Conservation (phyloP, 2,888 invertebrate genomes). For the Gymnocheta viridis region DNA sequence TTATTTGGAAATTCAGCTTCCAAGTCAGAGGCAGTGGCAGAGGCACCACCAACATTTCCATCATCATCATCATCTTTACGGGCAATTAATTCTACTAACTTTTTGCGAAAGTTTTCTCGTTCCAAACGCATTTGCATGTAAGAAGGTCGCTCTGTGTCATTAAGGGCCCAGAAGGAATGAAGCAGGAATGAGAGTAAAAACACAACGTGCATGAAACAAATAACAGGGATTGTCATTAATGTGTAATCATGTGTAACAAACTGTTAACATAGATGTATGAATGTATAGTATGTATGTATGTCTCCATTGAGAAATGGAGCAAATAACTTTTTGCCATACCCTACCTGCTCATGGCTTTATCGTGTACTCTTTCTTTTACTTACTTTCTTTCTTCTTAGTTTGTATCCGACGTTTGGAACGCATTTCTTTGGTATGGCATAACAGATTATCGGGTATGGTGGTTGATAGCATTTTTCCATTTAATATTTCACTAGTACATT, state of each 20-base stretch:
- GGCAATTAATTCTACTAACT: constrained; percentile 89
- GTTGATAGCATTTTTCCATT: constrained; percentile 82
- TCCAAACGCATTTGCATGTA: constrained; percentile 88
- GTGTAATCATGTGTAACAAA: constrained; percentile 64
- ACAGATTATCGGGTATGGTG: constrained; percentile 85
- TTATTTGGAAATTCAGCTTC: constrained; percentile 83
- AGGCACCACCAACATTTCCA: constrained; percentile 64
- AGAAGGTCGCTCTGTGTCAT: constrained; percentile 84
- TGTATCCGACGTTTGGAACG: constrained; percentile 78
- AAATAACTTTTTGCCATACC: not conserved
- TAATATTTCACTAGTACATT: constrained; percentile 77
- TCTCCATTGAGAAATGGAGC: constrained; percentile 1
- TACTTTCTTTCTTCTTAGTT: constrained; percentile 75
- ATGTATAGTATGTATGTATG: not conserved
- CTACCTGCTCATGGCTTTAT: too few species aligned
- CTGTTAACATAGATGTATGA: not conserved
- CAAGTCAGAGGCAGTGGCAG: constrained; percentile 47
- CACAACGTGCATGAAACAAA: constrained; percentile 46
- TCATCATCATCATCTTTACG: constrained; percentile 82
- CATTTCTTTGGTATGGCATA: constrained; percentile 81
- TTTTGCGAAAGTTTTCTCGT: constrained; percentile 91
- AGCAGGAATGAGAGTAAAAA: not conserved
- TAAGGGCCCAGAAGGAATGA: not conserved
- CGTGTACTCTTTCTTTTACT: too few species aligned
- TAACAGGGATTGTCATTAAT: constrained; percentile 47